phyloP scores from a whole-genome alignment of 2,797 vertebrate genomes.

The Amniataba percoides region DNA sequence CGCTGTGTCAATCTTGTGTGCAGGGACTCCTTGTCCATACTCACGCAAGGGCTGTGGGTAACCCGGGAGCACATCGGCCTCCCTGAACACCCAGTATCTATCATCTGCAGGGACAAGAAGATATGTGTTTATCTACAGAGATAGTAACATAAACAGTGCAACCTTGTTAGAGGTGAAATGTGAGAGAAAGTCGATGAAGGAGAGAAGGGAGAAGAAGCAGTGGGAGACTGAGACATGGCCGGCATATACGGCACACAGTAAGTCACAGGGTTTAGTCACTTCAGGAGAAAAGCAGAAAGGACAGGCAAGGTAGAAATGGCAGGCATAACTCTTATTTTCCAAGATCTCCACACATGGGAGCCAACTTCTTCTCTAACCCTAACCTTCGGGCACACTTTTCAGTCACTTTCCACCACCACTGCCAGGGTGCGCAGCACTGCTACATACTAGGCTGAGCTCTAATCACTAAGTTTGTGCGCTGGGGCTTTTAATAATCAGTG shows the following conservation, averaged over 20 bases:
- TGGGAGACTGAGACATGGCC: constrained; percentile 2
- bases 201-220: constrained; percentile 8
- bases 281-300: constrained; percentile 42
- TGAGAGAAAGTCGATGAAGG: background rate
- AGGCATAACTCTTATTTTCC: constrained; percentile 52
- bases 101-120: constrained; percentile 82
- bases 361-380: constrained; percentile 41
- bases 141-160: background rate
- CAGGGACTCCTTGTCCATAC: constrained; percentile 92
- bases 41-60: constrained; percentile 92
- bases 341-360: constrained; percentile 38
- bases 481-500: background rate
- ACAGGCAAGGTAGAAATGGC: constrained; percentile 33
- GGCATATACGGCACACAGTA: constrained; percentile 32
- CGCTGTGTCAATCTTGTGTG: constrained; percentile 89
- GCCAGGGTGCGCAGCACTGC: constrained; percentile 44
- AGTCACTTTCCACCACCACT: constrained; percentile 55
- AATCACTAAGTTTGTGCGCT: background rate
- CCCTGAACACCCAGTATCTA: constrained; percentile 94
- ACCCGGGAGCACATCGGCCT: constrained; percentile 93
- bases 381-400: constrained; percentile 48
- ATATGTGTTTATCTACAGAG: background rate
- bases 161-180: background rate
- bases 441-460: background rate
- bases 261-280: constrained; percentile 28